Evolutionary conservation across 2,113 vertebrate species (phyloP), one percentile per base, ranked within the genome.

Genomic region (Syngnathoides biaculeatus): DNA sequence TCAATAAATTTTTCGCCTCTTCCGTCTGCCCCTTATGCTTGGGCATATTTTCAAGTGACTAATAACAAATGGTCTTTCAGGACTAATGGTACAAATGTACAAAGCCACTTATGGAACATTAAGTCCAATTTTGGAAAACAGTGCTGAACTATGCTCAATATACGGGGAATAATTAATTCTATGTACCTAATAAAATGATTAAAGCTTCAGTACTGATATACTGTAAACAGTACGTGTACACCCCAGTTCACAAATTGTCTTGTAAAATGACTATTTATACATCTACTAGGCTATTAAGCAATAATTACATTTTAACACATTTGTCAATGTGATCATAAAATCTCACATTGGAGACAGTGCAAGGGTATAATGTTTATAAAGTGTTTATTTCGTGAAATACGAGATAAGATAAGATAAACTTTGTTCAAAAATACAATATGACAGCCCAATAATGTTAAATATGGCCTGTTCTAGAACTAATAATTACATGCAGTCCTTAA

Each of bases 1-100:
- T 92, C 90, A 91, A 92, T 92, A 92, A 92, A 76, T 74, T 64
- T 15, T 11, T 10, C 50, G 42, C 56, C 47, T 43, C 56, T 52
- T 67, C 59, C 79, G 68, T 79, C 64, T 64, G 59, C 71, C 75
- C 57, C 73, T 69, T 64, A 65, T 69, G 70, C 69, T 55, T 12
- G 72, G 79, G 72, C 63, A 63, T 58, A 74, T 47, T 65, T 67
- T 67, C 61, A 20, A 78, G 59, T 74, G 69, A 77, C 78, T 64
- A 30, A 79, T 82, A 87, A 87, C 63, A 87, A 81, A 86, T 83
- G 71, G 60, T 80, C 77, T 65, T 72, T 77, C 64, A 48, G 65
- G 58, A 79, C 67, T 39, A 55, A 73, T 62, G 56, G 69, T 74
- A 43, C n/a, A n/a, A n/a, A n/a, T 70, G 71, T 66, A 74, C 64